A percentile compares a stretch with the other conserved stretches of the same genome.
These are phyloP conservation scores for Yponomeuta evonymella DNA, from an alignment of 2,888 invertebrate species.

Conservation along the genomic window DNA sequence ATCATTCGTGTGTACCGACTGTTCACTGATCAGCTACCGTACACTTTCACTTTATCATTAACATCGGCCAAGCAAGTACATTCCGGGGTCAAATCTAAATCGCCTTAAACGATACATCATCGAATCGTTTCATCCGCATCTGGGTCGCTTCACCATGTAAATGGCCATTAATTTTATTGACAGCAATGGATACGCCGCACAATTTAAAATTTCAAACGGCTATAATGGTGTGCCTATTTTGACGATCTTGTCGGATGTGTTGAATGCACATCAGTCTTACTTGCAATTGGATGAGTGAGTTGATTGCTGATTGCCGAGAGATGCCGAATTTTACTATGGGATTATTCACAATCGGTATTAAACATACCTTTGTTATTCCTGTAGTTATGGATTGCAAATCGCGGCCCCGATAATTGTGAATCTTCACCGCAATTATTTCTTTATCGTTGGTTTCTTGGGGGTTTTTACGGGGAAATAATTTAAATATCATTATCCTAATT, in stretches of 20 bases:
- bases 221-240: not conserved
- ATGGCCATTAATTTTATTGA: constrained; percentile 1
- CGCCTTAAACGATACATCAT: constrained; percentile 35
- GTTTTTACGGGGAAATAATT: not conserved
- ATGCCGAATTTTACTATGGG: not conserved
- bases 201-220: not conserved
- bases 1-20: constrained; percentile 3
- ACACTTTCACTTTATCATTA: constrained; percentile 55
- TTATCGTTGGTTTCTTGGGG: not conserved
- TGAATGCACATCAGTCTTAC: not conserved
- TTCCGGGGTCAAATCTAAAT: constrained; percentile 59
- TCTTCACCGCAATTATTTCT: not conserved
- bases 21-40: constrained; percentile 40
- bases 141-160: constrained; percentile 7
- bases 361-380: not conserved
- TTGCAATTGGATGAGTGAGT: not conserved
- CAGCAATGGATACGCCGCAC: not conserved
- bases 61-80: constrained; percentile 9
- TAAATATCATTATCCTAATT: constrained; percentile 2
- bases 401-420: not conserved
- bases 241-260: not conserved
- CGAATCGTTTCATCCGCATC: not conserved
- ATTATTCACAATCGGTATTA: too few relatives aligned
- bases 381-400: not conserved
- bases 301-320: not conserved